Evolutionary conservation across 1,140 invertebrate genomes (phyloP), one percentile per base, ranked within the genome.

Genomic region (Cydia strobilella): DNA sequence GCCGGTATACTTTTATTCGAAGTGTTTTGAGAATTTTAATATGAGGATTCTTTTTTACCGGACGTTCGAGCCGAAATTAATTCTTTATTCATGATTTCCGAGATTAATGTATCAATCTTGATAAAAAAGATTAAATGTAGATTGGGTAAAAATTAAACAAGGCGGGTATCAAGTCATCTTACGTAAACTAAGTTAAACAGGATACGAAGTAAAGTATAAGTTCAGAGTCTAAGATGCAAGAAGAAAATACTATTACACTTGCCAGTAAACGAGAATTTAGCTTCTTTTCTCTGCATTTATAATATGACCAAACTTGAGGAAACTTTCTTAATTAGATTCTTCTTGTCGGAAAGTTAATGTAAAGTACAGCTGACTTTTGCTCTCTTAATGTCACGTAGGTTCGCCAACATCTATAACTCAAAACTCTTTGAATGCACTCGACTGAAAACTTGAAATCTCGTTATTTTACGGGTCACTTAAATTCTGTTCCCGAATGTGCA

Each of bases 1-100:
- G 75, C 77, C 72, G 62, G 59, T 77, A 66, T 76, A 66, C 78
- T 79, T 81, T 82, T 80, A 83, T 79, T 76, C 80, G 72, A 69
- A 79, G 78, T 84, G 77, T 84, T 84, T 82, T 76, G 78, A 80
- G 82, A 84, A 84, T 84, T 80, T 82, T 82, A 84, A 84, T 81
- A 79, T 77, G 76, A 74, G 72, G 79, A 80, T 78, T 79, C 79
- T 73, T 78, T 81, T 77, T 78, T 74, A 73, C 75, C 72, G 51
- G 31, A 63, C 63, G 48, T 69, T 25, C 65, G 65, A 31, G 27
- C 42, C 48, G 75, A 75, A 72, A 77, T 75, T 75, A 59, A 69
- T 69, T 69, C n/a, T 39, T 69, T 69, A 69, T 69, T 42, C 65
- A 42, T 42, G 65, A 69, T 39, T 69, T 69, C 65, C 65, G 65